Percentiles rank a stretch among this genome's conserved stretches.
Evolutionary conservation across 1,140 invertebrate genomes (phyloP).

Genomic region (Cyrtorhinus lividipennis): DNA sequence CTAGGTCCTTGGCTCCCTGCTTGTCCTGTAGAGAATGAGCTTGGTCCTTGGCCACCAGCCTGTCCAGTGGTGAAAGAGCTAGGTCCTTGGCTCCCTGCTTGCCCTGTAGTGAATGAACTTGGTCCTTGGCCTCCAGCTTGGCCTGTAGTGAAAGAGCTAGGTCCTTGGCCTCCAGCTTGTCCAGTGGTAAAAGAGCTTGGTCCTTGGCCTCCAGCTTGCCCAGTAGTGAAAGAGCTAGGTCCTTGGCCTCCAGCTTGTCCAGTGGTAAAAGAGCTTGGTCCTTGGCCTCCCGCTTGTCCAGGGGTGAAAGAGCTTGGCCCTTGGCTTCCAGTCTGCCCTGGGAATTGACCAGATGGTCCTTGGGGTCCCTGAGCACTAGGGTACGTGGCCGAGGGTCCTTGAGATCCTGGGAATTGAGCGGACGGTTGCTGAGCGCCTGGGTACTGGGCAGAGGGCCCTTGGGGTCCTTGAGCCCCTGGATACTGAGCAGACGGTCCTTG

Average conservation of each 20-base stretch:
- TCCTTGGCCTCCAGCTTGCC: constrained; percentile 20
- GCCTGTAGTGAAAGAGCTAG: constrained; percentile 18
- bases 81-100: constrained; percentile 24
- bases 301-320: too few relatives aligned
- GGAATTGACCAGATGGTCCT: constrained; percentile 14
- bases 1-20: constrained; percentile 24
- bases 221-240: constrained; percentile 13
- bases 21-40: constrained; percentile 24
- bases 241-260: constrained; percentile 24
- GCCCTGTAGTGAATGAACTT: constrained; percentile 23
- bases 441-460: constrained; percentile 19
- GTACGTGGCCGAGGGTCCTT: not conserved
- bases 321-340: too few relatives aligned
- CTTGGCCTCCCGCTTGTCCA: constrained; percentile 22
- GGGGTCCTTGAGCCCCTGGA: constrained; percentile 15
- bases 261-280: constrained; percentile 18
- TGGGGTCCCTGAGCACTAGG: constrained; percentile 21
- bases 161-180: constrained; percentile 19
- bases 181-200: constrained; percentile 20
- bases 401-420: constrained; percentile 10
- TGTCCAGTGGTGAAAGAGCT: constrained; percentile 24
- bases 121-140: constrained; percentile 21
- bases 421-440: constrained; percentile 15
- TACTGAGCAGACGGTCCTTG: not conserved
- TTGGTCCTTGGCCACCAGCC: constrained; percentile 24